A percentile compares a stretch with the other conserved stretches of the same genome.
Evolutionary conservation across 2,113 vertebrate genomes (phyloP).

Genomic region (Amphilophus citrinellus): DNA sequence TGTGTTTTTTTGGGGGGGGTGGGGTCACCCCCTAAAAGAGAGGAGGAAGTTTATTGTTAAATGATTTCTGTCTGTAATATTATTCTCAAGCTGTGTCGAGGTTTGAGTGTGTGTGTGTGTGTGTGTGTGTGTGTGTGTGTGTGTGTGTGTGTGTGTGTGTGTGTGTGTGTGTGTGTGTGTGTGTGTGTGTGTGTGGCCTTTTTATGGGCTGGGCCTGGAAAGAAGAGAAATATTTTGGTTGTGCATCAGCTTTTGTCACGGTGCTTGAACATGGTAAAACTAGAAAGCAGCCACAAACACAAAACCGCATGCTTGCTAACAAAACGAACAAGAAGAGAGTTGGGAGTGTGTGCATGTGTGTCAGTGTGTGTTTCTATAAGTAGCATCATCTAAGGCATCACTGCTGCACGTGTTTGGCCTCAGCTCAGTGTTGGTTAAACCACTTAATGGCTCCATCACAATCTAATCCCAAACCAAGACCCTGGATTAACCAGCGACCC

Average conservation of each 20-base stretch:
- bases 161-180: too few relatives aligned
- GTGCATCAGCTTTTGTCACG: constrained; percentile 16
- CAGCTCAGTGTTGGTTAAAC: constrained; percentile 72
- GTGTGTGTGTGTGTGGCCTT: background rate
- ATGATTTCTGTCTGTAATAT: background rate
- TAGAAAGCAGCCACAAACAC: constrained; percentile 53
- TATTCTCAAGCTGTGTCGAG: background rate
- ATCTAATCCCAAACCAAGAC: constrained; percentile 78
- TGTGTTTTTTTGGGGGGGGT: constrained; percentile 1
- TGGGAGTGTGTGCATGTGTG: constrained; percentile 15
- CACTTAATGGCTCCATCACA: constrained; percentile 75
- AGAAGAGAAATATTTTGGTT: constrained; percentile 28
- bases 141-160: too few relatives aligned
- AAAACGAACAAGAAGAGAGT: constrained; percentile 17
- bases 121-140: too few relatives aligned
- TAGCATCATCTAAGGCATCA: constrained; percentile 65
- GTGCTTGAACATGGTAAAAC: constrained; percentile 19
- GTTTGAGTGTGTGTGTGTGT: background rate
- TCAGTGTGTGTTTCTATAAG: constrained; percentile 51
- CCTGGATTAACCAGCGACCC: constrained; percentile 71
- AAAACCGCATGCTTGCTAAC: constrained; percentile 46
- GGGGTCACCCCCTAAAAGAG: constrained; percentile 25
- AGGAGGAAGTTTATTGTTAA: background rate
- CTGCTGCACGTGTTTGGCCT: constrained; percentile 63
- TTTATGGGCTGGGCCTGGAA: constrained; percentile 2